Percentiles rank a stretch among this genome's conserved stretches.
Evolutionary conservation across 2,888 invertebrate genomes (phyloP).

Genomic region (Syrista parreyssii): DNA sequence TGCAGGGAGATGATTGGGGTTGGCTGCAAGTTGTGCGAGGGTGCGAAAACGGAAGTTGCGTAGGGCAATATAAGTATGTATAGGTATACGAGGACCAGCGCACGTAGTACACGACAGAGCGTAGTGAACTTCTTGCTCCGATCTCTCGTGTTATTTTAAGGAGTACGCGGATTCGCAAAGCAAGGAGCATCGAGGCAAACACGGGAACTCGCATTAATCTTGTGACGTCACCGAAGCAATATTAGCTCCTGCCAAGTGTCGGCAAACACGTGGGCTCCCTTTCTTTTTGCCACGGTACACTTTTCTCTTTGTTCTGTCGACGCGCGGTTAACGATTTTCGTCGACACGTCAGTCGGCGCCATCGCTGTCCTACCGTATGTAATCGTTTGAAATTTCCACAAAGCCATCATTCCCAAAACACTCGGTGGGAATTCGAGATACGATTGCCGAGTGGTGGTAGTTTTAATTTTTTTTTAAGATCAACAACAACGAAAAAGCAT

Average conservation of each 20-base stretch:
- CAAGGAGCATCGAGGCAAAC: neutral
- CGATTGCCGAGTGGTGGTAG: neutral
- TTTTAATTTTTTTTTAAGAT: neutral
- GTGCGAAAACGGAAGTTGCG: neutral
- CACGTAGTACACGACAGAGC: neutral
- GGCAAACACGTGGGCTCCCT: neutral
- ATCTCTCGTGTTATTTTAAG: neutral
- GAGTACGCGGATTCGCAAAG: neutral
- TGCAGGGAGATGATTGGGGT: neutral
- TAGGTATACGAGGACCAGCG: neutral
- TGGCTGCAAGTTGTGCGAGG: neutral
- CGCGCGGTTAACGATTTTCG: neutral
- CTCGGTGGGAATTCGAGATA: neutral
- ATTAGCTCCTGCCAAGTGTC: slow-evolving; percentile 1
- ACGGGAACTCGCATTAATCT: slow-evolving; percentile 6
- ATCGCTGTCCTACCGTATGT: neutral
- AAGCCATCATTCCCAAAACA: neutral
- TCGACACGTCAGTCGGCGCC: neutral
- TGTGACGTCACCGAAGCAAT: slow-evolving; percentile 5
- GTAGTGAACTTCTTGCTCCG: neutral
- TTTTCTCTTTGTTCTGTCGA: neutral
- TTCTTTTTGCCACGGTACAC: neutral
- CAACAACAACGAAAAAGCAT: neutral
- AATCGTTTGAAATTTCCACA: neutral
- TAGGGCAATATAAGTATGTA: neutral